Evolutionary conservation across 2,113 vertebrate genomes (phyloP).

Genomic region (Tragelaphus buxtoni): DNA sequence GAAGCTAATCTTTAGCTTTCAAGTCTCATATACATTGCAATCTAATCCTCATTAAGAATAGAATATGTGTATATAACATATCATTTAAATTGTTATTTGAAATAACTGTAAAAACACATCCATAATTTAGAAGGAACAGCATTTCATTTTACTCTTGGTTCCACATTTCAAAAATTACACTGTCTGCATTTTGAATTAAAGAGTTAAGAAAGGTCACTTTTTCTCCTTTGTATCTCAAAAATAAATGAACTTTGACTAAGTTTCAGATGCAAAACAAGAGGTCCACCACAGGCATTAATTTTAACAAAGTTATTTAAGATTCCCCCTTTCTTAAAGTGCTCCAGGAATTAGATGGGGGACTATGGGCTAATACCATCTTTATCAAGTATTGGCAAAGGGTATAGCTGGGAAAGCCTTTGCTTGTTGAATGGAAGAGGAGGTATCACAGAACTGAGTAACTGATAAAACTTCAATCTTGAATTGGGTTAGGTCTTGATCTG

Average conservation of each 20-base stretch:
- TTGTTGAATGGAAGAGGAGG: neutral
- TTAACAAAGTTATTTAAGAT: neutral
- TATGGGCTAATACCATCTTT: neutral
- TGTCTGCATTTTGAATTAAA: constrained; percentile 43
- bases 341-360: neutral
- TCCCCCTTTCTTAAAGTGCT: neutral
- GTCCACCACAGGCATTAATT: neutral
- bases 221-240: constrained; percentile 4
- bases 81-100: neutral
- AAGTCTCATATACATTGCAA: neutral
- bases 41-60: constrained; percentile 19
- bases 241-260: neutral
- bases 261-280: constrained; percentile 31
- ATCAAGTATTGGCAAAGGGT: constrained; percentile 40
- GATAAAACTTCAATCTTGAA: neutral
- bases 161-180: constrained; percentile 33
- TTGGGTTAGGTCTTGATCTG: constrained; percentile 22
- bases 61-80: neutral
- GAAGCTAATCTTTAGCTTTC: constrained; percentile 25
- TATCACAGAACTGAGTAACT: neutral
- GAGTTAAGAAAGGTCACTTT: constrained; percentile 28
- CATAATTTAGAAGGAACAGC: neutral
- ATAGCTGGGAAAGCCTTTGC: neutral
- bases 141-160: constrained; percentile 42
- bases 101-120: constrained; percentile 17